These are phyloP conservation scores for Monarcha castaneiventris DNA, from an alignment of 2,113 vertebrate species.

Conservation along the genomic window DNA sequence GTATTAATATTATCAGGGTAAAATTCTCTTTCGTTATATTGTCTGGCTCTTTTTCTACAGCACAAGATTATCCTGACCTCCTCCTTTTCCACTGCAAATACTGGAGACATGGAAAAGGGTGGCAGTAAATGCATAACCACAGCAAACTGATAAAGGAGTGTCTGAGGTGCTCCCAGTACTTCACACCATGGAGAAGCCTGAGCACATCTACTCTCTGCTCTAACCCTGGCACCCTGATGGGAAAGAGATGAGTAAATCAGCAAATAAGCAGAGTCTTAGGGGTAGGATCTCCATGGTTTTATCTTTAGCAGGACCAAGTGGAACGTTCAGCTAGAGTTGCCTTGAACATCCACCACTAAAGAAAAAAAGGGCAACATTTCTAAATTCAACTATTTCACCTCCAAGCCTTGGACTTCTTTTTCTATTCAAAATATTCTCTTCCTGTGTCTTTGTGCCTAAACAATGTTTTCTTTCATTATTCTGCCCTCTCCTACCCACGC, in stretches of 20 bases:
- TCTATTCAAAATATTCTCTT: background rate
- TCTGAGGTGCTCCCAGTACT: background rate
- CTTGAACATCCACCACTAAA: background rate
- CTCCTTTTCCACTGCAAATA: background rate
- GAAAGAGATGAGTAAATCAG: background rate
- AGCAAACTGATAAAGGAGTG: background rate
- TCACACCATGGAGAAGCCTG: background rate
- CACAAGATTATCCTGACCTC: background rate
- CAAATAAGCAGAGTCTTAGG: background rate
- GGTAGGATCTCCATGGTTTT: background rate
- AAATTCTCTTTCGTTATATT: background rate
- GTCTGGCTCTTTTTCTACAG: background rate
- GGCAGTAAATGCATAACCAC: background rate
- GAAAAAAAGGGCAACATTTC: background rate
- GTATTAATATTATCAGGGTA: background rate
- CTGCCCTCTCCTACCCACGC: background rate
- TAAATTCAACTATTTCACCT: background rate
- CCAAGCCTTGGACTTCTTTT: background rate
- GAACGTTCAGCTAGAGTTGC: background rate
- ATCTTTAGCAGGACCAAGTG: background rate
- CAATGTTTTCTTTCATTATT: background rate
- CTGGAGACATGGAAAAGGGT: background rate
- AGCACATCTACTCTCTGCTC: background rate
- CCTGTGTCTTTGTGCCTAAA: background rate
- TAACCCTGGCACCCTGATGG: background rate